These are phyloP conservation scores for Druon quercuslanigerum DNA, from an alignment of 1,140 invertebrate species.

Conservation along the genomic window DNA sequence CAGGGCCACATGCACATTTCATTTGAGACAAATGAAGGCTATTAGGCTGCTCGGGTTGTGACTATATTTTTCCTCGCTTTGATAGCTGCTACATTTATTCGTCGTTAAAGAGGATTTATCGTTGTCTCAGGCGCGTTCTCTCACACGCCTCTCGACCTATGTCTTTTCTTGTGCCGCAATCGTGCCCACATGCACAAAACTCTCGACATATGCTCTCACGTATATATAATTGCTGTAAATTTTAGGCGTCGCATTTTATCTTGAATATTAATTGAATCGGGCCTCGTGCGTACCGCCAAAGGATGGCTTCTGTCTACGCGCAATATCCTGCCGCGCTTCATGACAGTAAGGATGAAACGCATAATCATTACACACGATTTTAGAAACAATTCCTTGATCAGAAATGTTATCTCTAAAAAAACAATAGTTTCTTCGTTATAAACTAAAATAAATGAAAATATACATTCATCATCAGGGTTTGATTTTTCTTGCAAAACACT, in stretches of 20 bases:
- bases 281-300: background rate
- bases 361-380: background rate
- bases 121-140: conserved; percentile 42
- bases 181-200: conserved; percentile 46
- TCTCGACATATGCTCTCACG: conserved; percentile 21
- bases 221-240: conserved; percentile 31
- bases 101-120: conserved; percentile 45
- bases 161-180: conserved; percentile 38
- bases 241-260: conserved; percentile 28
- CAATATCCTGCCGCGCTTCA: conserved; percentile 14
- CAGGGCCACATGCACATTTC: conserved; percentile 35
- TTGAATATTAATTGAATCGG: conserved; percentile 30
- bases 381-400: background rate
- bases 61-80: conserved; percentile 43
- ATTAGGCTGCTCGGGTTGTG: conserved; percentile 42
- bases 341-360: conserved; percentile 13
- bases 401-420: background rate
- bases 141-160: conserved; percentile 37
- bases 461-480: background rate
- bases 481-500: conserved; percentile 7
- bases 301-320: conserved; percentile 26
- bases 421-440: background rate
- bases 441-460: background rate
- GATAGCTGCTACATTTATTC: conserved; percentile 45
- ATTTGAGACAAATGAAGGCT: conserved; percentile 47